A percentile compares a stretch with the other conserved stretches of the same genome.
Evolutionary conservation across 2,113 vertebrate species (phyloP).

Genomic region (Sceloporus tristichus): DNA sequence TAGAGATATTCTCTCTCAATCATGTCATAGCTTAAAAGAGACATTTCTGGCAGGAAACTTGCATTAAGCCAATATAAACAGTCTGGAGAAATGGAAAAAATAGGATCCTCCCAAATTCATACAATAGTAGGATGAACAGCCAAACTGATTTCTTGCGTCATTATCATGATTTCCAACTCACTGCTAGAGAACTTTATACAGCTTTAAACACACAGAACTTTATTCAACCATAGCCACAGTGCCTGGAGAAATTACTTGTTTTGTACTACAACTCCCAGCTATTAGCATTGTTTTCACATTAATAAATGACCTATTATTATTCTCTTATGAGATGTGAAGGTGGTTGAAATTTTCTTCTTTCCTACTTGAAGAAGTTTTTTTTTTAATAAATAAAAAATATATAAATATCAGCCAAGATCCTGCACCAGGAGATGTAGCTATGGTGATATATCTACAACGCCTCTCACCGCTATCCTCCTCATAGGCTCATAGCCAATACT

Average conservation of each 20-base stretch:
- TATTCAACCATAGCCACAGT: neutral
- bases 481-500: too few species aligned
- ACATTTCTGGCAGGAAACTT: neutral
- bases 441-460: neutral
- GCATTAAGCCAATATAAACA: slow-evolving; percentile 6
- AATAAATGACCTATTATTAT: too few species aligned
- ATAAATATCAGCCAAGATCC: too few species aligned
- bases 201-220: neutral
- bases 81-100: neutral
- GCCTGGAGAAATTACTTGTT: too few species aligned
- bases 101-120: neutral
- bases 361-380: neutral
- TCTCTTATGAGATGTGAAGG: neutral
- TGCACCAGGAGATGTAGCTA: neutral
- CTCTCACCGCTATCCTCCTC: too few species aligned
- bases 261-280: too few species aligned
- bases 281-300: too few species aligned
- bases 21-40: neutral
- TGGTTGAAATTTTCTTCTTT: neutral
- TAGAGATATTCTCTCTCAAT: neutral
- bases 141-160: neutral
- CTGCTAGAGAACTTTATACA: neutral
- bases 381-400: neutral
- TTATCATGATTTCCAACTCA: neutral
- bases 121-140: neutral